These are phyloP conservation scores for Parnassius smintheus DNA, from an alignment of 2,888 invertebrate genomes.

Conservation along the genomic window DNA sequence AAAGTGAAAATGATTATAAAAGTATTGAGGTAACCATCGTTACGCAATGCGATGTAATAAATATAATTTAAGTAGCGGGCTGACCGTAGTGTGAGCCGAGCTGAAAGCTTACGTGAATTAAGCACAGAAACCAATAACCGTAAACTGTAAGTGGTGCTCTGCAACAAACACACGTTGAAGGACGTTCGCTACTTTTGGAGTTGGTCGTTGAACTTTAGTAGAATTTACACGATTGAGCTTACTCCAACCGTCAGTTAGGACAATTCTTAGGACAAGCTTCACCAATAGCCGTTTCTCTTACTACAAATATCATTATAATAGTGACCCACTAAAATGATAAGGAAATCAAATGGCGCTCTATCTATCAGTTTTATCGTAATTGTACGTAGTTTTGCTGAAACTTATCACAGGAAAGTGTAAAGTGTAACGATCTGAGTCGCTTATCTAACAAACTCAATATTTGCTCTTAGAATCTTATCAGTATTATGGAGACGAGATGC, in stretches of 20 bases:
- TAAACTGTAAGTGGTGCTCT: constrained; percentile 54
- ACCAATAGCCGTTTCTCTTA: no score
- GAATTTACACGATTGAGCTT: neutral
- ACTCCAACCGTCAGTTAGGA: no score
- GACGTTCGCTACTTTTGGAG: constrained; percentile 37
- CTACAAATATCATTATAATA: no score
- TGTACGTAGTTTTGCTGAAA: constrained; percentile 54
- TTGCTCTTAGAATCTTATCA: constrained; percentile 61
- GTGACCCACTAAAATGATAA: neutral
- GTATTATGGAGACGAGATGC: constrained; percentile 55
- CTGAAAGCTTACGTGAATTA: constrained; percentile 52
- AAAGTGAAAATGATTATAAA: no score
- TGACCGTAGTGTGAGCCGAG: constrained; percentile 40
- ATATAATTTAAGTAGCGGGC: constrained; percentile 33
- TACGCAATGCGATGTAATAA: constrained; percentile 33
- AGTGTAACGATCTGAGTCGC: constrained; percentile 71
- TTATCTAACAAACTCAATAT: constrained; percentile 65
- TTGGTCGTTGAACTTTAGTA: constrained; percentile 53
- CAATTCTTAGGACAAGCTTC: no score
- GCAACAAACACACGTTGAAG: constrained; percentile 49
- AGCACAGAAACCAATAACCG: constrained; percentile 57
- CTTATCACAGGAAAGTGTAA: constrained; percentile 67
- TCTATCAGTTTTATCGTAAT: constrained; percentile 40
- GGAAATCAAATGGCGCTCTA: constrained; percentile 18
- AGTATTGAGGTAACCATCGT: constrained; percentile 28